Base-by-base conservation (phyloP, 2,113 vertebrate genomes). In the Marmota flaviventris region DNA sequence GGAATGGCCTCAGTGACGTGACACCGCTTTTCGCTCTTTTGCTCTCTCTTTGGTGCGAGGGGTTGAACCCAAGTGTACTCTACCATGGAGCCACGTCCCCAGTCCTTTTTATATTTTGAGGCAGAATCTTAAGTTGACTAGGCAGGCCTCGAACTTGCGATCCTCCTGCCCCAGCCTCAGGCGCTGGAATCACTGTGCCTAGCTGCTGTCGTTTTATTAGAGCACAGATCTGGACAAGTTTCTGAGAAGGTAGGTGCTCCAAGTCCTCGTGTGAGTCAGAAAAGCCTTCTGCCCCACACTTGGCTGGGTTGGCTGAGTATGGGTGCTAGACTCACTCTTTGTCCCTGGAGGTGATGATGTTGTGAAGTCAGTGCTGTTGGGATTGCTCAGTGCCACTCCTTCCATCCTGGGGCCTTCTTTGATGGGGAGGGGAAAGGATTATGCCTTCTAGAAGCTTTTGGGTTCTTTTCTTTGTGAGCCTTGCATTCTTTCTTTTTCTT, bases 361-460 rank as follows among this genome's bases (percentile, higher is more conserved):
- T 27, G 2, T 10, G 34, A 27, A 17, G n/a, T 37, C 72, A 12
- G 5, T 29, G 10, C 20, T 13, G 4, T 34, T 45, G 51, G 0
- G 56, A 32, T 37, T n/a, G 27, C 18, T 4, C 22, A 0, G 1
- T 22, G 79, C 67, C 3, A 1, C 42, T 25, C n/a, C 16, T 1
- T 51, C 72, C 1, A n/a, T 65, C 78, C 6, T 77, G 61, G 70
- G 32, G 11, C 51, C 16, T 56, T 34, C 34, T 53, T 13, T 9
- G 8, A 51, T 0, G 20, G 20, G 24, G 2, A 5, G 0, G 16
- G 25, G 53, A 17, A 39, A 42, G 3, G n/a, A 34, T 11, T 25
- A 5, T 29, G 25, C 22, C 25, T 65, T 51, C 63, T 27, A 42
- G 79, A 53, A 79, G 61, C 58, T 51, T 24, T 58, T 5, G 37